Evolutionary conservation across 2,113 vertebrate genomes (phyloP).

Genomic region (Canis aureus): DNA sequence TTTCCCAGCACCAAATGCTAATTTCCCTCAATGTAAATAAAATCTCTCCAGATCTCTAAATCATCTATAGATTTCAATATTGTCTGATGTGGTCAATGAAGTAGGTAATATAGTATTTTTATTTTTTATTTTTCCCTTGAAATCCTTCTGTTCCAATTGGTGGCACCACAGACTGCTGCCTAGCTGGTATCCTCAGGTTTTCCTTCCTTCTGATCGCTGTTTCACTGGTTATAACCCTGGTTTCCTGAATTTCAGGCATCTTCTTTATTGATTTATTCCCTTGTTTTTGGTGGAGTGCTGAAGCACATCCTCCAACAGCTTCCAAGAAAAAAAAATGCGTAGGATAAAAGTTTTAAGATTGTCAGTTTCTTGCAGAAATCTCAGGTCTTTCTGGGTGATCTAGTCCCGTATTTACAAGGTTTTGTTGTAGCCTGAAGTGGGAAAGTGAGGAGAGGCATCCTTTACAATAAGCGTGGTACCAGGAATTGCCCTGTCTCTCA

Average conservation of each 20-base stretch:
- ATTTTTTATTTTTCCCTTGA: background rate
- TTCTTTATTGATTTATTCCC: background rate
- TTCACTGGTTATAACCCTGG: background rate
- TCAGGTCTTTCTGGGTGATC: background rate
- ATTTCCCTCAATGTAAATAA: background rate
- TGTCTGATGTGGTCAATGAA: background rate
- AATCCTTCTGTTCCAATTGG: background rate
- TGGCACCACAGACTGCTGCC: background rate
- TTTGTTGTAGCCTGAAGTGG: background rate
- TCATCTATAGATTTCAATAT: background rate
- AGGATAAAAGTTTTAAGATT: background rate
- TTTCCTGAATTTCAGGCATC: background rate
- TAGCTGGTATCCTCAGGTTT: background rate
- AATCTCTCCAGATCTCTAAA: background rate
- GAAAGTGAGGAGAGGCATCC: background rate
- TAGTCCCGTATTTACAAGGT: background rate
- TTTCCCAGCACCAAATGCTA: background rate
- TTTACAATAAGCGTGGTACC: background rate
- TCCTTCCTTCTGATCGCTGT: background rate
- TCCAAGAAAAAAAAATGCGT: background rate
- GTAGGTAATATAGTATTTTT: background rate
- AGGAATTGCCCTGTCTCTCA: background rate
- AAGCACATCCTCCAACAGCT: background rate
- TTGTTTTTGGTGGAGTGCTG: background rate
- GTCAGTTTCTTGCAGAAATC: background rate